A percentile compares a stretch with the other conserved stretches of the same genome.
phyloP scores from a whole-genome alignment of 2,888 invertebrate genomes.

The Sinhomidia bicolor region DNA sequence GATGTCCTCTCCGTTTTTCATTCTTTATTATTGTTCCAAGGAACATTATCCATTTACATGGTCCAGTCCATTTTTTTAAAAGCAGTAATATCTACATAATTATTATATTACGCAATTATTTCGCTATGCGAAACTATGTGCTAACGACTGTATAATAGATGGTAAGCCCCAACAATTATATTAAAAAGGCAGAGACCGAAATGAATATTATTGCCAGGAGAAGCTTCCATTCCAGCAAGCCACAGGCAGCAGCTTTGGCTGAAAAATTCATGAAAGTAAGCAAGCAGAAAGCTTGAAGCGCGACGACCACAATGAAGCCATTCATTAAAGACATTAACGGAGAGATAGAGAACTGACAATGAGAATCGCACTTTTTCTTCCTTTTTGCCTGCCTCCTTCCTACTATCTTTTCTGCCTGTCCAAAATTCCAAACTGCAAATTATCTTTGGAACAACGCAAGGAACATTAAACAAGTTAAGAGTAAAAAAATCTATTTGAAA shows the following conservation, averaged over 20 bases:
- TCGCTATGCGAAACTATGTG: constrained; percentile 45
- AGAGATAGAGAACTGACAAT: constrained; percentile 32
- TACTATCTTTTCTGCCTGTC: constrained; percentile 22
- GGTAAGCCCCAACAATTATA: not conserved
- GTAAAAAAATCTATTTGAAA: constrained; percentile 51
- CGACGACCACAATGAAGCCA: constrained; percentile 33
- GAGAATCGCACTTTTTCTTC: constrained; percentile 38
- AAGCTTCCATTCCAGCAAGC: not conserved
- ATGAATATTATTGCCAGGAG: too few relatives aligned
- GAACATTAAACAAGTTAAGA: constrained; percentile 26
- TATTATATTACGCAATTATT: constrained; percentile 45
- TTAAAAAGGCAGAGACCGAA: not conserved
- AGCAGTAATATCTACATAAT: too few relatives aligned
- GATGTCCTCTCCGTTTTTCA: not conserved
- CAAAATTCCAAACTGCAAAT: constrained; percentile 55
- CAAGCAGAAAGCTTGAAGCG: constrained; percentile 30
- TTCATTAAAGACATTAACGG: constrained; percentile 49
- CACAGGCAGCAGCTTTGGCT: not conserved
- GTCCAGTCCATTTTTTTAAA: not conserved
- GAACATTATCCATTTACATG: not conserved
- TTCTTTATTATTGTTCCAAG: not conserved
- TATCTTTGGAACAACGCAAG: constrained; percentile 43
- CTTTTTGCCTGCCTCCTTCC: too few relatives aligned
- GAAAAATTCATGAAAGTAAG: constrained; percentile 2
- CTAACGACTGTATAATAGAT: not conserved